A percentile compares a stretch with the other conserved stretches of the same genome.
phyloP scores from a whole-genome alignment of 1,140 invertebrate genomes.

The Gonatopus flavifemur region DNA sequence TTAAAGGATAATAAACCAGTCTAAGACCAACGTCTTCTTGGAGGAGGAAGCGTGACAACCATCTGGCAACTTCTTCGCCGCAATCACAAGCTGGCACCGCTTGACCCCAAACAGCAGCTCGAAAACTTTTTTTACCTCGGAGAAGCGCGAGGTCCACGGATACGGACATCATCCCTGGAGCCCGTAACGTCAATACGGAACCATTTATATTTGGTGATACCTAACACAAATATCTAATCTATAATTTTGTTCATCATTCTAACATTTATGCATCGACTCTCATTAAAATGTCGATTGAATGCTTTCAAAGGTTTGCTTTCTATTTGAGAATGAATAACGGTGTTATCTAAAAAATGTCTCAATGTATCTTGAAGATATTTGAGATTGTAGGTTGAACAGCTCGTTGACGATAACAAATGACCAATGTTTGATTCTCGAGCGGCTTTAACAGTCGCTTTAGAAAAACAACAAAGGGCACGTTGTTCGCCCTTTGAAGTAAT shows the following conservation, averaged over 20 bases:
- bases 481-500: too few species aligned
- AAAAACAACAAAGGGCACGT: too few species aligned
- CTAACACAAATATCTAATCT: slow-evolving; percentile 16
- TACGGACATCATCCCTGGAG: slow-evolving; percentile 57
- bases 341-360: too few species aligned
- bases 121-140: slow-evolving; percentile 44
- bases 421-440: too few species aligned
- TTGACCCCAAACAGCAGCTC: slow-evolving; percentile 56
- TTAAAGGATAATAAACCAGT: slow-evolving; percentile 62
- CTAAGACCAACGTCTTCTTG: slow-evolving; percentile 60
- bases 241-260: not conserved
- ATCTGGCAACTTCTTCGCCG: slow-evolving; percentile 63
- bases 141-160: slow-evolving; percentile 59
- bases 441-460: too few species aligned
- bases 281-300: too few species aligned
- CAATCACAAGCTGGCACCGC: slow-evolving; percentile 62
- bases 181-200: slow-evolving; percentile 54
- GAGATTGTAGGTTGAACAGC: too few species aligned
- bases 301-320: too few species aligned
- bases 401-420: too few species aligned
- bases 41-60: slow-evolving; percentile 64
- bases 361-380: too few species aligned
- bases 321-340: too few species aligned
- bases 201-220: slow-evolving; percentile 49
- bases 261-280: not conserved